Percentiles rank a stretch among this genome's conserved stretches.
These are phyloP conservation scores for Varecia variegata DNA, from an alignment of 2,797 vertebrate genomes.

Conservation along the genomic window DNA sequence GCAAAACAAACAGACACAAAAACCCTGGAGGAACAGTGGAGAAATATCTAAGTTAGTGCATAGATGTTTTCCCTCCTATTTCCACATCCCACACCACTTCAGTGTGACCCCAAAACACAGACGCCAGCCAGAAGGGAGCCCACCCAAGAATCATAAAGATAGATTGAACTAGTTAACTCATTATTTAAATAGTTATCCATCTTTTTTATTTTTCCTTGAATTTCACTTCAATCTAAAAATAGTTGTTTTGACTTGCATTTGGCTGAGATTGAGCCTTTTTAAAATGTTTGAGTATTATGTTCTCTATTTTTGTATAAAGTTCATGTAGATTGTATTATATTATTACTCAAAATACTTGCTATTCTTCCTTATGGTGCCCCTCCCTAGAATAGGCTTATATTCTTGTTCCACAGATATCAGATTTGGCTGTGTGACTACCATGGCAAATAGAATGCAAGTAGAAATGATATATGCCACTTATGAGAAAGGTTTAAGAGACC, in stretches of 20 bases:
- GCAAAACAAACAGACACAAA: neutral
- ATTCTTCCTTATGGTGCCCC: neutral
- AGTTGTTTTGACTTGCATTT: neutral
- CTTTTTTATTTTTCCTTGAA: neutral
- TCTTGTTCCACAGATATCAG: neutral
- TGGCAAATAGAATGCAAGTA: neutral
- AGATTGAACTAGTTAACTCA: slow-evolving; percentile 69
- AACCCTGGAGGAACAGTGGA: slow-evolving; percentile 10
- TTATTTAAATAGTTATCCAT: slow-evolving; percentile 10
- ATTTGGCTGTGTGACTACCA: neutral
- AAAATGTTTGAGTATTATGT: neutral
- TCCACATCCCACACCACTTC: slow-evolving; percentile 70
- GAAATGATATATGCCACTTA: neutral
- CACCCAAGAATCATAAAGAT: slow-evolving; percentile 72
- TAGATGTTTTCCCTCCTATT: slow-evolving; percentile 71
- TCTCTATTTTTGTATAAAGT: neutral
- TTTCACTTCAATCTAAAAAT: neutral
- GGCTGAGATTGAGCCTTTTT: neutral
- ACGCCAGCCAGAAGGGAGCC: slow-evolving; percentile 67
- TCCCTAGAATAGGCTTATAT: neutral
- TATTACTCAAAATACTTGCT: neutral
- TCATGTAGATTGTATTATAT: neutral
- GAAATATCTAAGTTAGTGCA: slow-evolving; percentile 47
- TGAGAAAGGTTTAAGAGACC: neutral
- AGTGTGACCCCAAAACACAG: slow-evolving; percentile 69